Conservation (phyloP, 2,888 invertebrate genomes). For the Automeris io region DNA sequence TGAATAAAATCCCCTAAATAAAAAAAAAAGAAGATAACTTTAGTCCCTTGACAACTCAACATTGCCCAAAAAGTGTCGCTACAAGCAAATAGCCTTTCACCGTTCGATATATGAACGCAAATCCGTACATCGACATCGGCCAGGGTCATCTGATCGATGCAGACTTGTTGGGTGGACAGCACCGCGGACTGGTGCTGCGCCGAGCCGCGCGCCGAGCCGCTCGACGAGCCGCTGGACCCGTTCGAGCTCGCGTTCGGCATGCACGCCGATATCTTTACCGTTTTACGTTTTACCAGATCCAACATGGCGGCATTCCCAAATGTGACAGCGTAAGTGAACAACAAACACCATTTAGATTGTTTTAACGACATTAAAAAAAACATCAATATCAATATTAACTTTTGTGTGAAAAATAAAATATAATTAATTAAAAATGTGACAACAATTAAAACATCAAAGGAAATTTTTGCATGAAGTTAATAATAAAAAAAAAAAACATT, state of each 20-base stretch:
- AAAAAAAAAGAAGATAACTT: too few relatives aligned
- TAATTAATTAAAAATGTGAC: too few relatives aligned
- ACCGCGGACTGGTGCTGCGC: conserved; percentile 66
- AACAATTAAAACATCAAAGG: too few relatives aligned
- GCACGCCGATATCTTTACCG: conserved; percentile 47
- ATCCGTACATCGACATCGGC: conserved; percentile 83
- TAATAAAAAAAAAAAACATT: too few relatives aligned
- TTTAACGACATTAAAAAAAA: conserved; percentile 26
- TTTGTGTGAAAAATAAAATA: too few relatives aligned
- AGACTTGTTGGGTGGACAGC: conserved; percentile 82
- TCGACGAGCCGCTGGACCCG: conserved; percentile 43
- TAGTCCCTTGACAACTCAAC: not conserved
- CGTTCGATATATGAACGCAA: too few relatives aligned
- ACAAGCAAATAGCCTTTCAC: too few relatives aligned
- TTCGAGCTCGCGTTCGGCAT: conserved; percentile 56
- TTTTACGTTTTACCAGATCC: conserved; percentile 43
- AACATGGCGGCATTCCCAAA: conserved; percentile 41
- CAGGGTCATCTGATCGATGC: conserved; percentile 86
- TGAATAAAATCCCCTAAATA: too few relatives aligned
- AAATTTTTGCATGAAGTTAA: too few relatives aligned
- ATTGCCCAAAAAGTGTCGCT: too few relatives aligned
- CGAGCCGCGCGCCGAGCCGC: conserved; percentile 28
- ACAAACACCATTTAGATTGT: conserved; percentile 16
- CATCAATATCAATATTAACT: too few relatives aligned
- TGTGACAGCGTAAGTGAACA: conserved; percentile 30